Evolutionary conservation across 2,113 vertebrate species (phyloP).

Genomic region (Isichthys henryi): DNA sequence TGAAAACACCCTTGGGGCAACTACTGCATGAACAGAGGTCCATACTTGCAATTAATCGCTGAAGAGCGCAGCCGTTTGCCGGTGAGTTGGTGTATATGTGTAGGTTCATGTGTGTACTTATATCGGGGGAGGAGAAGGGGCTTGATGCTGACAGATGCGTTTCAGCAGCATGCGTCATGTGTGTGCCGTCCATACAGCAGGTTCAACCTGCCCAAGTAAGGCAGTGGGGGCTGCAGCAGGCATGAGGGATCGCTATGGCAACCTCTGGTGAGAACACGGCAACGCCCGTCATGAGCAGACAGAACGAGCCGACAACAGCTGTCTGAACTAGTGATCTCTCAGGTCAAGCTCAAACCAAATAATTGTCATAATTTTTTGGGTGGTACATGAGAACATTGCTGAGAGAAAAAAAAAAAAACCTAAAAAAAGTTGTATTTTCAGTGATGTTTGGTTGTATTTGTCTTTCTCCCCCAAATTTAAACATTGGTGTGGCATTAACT

Average conservation of each 20-base stretch:
- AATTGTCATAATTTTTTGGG: not conserved
- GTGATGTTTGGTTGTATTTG: not conserved
- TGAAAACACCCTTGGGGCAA: not conserved
- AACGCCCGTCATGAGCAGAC: conserved; percentile 11
- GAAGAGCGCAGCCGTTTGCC: not conserved
- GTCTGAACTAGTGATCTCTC: not conserved
- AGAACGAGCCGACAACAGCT: conserved; percentile 28
- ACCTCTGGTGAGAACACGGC: not conserved
- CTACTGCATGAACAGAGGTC: not conserved
- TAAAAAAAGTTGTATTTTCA: not conserved
- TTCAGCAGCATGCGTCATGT: conserved; percentile 39
- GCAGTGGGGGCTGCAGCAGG: not conserved
- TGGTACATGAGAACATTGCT: not conserved
- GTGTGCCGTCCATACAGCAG: conserved; percentile 25
- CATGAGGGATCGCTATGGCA: conserved; percentile 8
- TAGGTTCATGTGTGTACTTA: not conserved
- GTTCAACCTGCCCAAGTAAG: not conserved
- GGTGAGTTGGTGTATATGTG: not conserved
- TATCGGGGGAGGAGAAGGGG: conserved; percentile 9
- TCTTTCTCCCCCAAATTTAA: not conserved
- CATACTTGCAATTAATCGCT: not conserved
- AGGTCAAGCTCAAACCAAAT: not conserved
- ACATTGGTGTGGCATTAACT: not conserved
- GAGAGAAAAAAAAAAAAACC: not conserved
- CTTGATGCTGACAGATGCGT: conserved; percentile 45